Evolutionary conservation across 2,888 invertebrate species (phyloP).

Genomic region (Ophonus ardosiacus): DNA sequence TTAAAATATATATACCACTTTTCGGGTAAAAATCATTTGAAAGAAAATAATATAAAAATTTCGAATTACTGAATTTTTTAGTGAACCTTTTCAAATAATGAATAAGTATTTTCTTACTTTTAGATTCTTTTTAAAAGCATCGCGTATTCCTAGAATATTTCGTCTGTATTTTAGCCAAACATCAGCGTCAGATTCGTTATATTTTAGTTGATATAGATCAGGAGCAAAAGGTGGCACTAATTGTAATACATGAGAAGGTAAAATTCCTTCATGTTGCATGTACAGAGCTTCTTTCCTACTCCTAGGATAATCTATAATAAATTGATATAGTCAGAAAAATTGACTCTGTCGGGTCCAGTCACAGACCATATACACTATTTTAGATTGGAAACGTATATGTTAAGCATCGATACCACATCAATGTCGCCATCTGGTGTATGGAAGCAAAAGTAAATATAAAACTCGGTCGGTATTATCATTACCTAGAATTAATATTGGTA

Average conservation of each 20-base stretch:
- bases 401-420: too few species aligned
- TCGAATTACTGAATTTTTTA: too few species aligned
- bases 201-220: slow-evolving; percentile 71
- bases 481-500: too few species aligned
- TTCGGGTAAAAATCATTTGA: too few species aligned
- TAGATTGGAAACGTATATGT: too few species aligned
- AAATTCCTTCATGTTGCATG: slow-evolving; percentile 75
- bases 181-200: slow-evolving; percentile 70
- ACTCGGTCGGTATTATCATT: too few species aligned
- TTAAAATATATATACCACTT: too few species aligned
- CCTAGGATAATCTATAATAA: slow-evolving; percentile 74
- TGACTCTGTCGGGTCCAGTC: too few species aligned
- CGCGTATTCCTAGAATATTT: slow-evolving; percentile 72
- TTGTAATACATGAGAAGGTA: slow-evolving; percentile 78
- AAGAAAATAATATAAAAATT: too few species aligned
- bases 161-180: slow-evolving; percentile 73
- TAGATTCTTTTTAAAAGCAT: slow-evolving; percentile 72
- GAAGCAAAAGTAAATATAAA: too few species aligned
- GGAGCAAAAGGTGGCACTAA: slow-evolving; percentile 74
- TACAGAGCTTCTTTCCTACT: slow-evolving; percentile 75
- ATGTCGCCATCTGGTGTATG: too few species aligned
- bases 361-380: too few species aligned
- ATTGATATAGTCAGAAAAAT: background rate
- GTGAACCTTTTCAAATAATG: slow-evolving; percentile 10
- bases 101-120: slow-evolving; percentile 68